Evolutionary conservation across 2,797 vertebrate genomes (phyloP).

Genomic region (Melanogrammus aeglefinus): DNA sequence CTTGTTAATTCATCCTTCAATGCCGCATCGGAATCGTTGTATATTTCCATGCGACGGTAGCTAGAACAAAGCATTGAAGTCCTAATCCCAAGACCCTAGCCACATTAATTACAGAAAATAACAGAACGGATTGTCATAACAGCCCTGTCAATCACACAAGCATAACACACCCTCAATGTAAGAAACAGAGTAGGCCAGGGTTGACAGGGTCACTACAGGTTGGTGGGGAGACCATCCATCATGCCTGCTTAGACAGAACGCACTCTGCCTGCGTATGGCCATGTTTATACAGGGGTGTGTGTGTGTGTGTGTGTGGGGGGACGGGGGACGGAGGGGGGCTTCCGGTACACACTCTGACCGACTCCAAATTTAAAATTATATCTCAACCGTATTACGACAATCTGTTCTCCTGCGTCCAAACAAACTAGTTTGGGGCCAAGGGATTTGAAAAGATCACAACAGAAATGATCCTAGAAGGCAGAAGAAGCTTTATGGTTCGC

Average conservation of each 20-base stretch:
- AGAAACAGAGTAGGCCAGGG: constrained; percentile 20
- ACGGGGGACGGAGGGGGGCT: neutral
- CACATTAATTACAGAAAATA: constrained; percentile 14
- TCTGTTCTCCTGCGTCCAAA: neutral
- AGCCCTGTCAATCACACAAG: constrained; percentile 47
- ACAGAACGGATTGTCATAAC: constrained; percentile 19
- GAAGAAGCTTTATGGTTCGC: neutral
- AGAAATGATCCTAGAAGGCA: neutral
- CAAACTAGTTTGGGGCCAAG: neutral
- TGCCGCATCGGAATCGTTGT: constrained; percentile 6
- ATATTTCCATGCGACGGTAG: neutral
- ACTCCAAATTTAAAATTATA: neutral
- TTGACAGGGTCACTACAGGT: constrained; percentile 53
- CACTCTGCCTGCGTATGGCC: constrained; percentile 14
- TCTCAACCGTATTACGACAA: neutral
- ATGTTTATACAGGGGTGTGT: constrained; percentile 1
- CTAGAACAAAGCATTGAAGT: neutral
- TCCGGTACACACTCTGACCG: neutral
- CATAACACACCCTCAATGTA: neutral
- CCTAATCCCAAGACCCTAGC: neutral
- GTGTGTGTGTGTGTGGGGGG: too few species aligned
- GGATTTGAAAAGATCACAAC: neutral
- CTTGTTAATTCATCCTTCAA: constrained; percentile 29
- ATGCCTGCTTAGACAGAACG: constrained; percentile 51
- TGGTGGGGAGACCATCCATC: constrained; percentile 57